A percentile compares a stretch with the other conserved stretches of the same genome.
Evolutionary conservation across 2,888 invertebrate species (phyloP).

Genomic region (Emesis furor): DNA sequence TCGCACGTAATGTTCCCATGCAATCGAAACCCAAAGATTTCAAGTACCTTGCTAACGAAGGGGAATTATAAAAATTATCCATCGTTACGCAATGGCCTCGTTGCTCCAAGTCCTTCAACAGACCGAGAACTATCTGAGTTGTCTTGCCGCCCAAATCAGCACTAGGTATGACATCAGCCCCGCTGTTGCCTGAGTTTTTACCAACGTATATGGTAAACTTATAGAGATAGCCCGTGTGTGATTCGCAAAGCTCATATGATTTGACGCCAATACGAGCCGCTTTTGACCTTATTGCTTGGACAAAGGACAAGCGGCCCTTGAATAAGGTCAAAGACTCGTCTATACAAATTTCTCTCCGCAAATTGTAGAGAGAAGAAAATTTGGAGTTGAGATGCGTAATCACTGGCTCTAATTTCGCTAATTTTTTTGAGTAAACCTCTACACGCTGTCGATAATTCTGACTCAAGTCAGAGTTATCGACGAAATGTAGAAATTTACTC

Average conservation of each 20-base stretch:
- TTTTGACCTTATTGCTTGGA: conserved; percentile 19
- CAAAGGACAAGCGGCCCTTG: conserved; percentile 26
- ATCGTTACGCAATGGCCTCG: too few species aligned
- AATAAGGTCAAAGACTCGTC: conserved; percentile 27
- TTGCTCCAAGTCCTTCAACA: conserved; percentile 1
- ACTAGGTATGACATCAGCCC: conserved; percentile 14
- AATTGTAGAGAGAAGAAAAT: conserved; percentile 3
- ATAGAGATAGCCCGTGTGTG: conserved; percentile 1
- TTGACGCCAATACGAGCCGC: conserved; percentile 27
- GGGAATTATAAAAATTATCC: too few species aligned
- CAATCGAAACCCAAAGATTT: too few species aligned
- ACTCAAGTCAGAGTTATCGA: conserved; percentile 24
- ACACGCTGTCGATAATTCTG: background rate
- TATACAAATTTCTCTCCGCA: background rate
- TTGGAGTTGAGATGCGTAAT: conserved; percentile 11
- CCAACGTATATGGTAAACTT: conserved; percentile 21
- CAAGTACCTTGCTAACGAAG: too few species aligned
- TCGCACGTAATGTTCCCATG: too few species aligned
- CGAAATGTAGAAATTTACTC: conserved; percentile 17
- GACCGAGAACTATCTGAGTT: conserved; percentile 21
- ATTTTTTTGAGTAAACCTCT: background rate
- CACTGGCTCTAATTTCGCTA: conserved; percentile 27
- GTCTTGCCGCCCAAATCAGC: conserved; percentile 12
- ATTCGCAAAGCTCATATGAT: conserved; percentile 15
- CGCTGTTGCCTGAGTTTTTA: background rate